These are phyloP conservation scores for Invenusta paracnida DNA, from an alignment of 2,888 invertebrate species.

Conservation along the genomic window DNA sequence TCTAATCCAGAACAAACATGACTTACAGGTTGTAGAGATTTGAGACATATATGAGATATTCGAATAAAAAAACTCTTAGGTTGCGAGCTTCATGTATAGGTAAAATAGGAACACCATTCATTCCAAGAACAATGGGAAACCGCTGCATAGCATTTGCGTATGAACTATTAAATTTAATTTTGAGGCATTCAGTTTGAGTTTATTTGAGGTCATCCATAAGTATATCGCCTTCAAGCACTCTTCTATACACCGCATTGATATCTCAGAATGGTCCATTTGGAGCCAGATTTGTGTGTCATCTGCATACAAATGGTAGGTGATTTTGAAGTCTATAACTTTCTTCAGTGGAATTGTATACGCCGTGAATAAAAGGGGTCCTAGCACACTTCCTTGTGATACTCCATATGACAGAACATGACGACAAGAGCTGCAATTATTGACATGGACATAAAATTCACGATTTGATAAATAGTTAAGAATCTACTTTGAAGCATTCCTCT, in stretches of 20 bases:
- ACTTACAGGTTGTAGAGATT: slow-evolving; percentile 15
- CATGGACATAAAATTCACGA: slow-evolving; percentile 4
- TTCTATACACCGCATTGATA: background rate
- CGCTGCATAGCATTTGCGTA: background rate
- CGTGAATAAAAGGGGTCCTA: background rate
- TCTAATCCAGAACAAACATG: slow-evolving; percentile 18
- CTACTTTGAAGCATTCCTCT: background rate
- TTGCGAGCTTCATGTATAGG: slow-evolving; percentile 29
- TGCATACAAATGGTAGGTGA: background rate
- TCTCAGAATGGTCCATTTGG: background rate
- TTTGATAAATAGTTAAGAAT: background rate
- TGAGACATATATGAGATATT: background rate
- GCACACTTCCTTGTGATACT: background rate
- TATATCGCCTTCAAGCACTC: background rate
- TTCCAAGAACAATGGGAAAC: slow-evolving; percentile 10
- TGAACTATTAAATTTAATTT: background rate
- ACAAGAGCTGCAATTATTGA: slow-evolving; percentile 16
- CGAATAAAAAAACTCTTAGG: slow-evolving; percentile 10
- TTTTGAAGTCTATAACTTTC: background rate
- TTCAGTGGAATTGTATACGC: background rate
- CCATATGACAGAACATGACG: background rate
- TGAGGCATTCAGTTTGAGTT: background rate
- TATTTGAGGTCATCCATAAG: background rate
- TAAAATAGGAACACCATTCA: slow-evolving; percentile 23
- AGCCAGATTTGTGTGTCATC: background rate